Conservation (phyloP, 2,888 invertebrate species). For the Oligia strigilis region DNA sequence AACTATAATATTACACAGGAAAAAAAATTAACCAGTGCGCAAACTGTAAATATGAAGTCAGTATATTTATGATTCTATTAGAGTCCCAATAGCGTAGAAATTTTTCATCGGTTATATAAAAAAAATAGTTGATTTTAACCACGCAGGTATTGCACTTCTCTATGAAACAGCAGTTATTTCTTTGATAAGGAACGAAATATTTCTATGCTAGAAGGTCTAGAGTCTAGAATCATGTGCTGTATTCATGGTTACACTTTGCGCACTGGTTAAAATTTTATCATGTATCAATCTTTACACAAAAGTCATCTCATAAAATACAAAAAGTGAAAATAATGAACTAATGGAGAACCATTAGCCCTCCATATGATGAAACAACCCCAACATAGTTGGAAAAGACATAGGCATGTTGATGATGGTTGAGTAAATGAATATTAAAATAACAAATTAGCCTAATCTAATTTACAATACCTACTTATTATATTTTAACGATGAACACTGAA, state of each 20-base stretch:
- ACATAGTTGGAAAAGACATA: background rate
- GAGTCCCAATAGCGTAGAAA: background rate
- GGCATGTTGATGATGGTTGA: background rate
- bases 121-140: too few relatives aligned
- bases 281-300: background rate
- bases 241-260: background rate
- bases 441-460: constrained; percentile 1
- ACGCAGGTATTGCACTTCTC: too few relatives aligned
- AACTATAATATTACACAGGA: background rate
- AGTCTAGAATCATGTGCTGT: background rate
- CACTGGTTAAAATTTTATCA: too few relatives aligned
- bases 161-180: too few relatives aligned
- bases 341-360: background rate
- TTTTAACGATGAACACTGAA: constrained; percentile 10
- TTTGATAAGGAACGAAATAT: too few relatives aligned
- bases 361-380: background rate
- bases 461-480: background rate
- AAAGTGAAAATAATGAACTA: background rate
- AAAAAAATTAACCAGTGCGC: background rate
- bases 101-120: too few relatives aligned
- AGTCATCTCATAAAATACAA: background rate
- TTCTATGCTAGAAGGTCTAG: background rate
- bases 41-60: background rate
- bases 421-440: constrained; percentile 3
- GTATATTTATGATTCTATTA: background rate